These are phyloP conservation scores for Drosophila subquinaria DNA, from an alignment of 2,888 invertebrate species.

Conservation along the genomic window DNA sequence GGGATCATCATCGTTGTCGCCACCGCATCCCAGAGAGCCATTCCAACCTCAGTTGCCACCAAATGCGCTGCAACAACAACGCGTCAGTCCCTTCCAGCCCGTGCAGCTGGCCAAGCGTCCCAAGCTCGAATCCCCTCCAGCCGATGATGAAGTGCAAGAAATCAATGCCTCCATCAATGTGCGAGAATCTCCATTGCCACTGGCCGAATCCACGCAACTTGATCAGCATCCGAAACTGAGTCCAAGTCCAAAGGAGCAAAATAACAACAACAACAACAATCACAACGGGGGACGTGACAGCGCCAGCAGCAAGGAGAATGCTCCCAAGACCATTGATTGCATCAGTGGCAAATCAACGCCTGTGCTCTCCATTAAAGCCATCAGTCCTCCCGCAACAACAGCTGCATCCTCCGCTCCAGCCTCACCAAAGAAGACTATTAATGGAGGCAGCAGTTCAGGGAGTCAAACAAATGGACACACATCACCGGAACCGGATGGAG, in stretches of 20 bases:
- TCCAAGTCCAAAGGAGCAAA: constrained; percentile 63
- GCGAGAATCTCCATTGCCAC: constrained; percentile 31
- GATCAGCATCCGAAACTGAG: constrained; percentile 12
- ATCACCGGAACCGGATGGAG: constrained; percentile 41
- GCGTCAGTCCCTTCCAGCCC: constrained; percentile 68
- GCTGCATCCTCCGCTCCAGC: constrained; percentile 46
- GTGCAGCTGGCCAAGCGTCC: constrained; percentile 70
- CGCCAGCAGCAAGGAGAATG: constrained; percentile 72
- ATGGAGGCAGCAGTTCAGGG: constrained; percentile 38
- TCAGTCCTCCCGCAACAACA: constrained; percentile 38
- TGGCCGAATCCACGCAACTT: constrained; percentile 50
- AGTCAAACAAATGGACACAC: constrained; percentile 64
- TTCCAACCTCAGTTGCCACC: constrained; percentile 71
- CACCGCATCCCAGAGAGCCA: constrained; percentile 61
- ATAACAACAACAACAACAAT: constrained; percentile 64
- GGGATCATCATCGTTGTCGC: constrained; percentile 27
- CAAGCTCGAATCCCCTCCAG: constrained; percentile 61
- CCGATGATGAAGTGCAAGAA: constrained; percentile 69
- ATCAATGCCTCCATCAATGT: constrained; percentile 51
- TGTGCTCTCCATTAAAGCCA: constrained; percentile 38
- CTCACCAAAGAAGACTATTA: constrained; percentile 61
- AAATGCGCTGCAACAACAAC: constrained; percentile 59
- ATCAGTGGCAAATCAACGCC: constrained; percentile 69
- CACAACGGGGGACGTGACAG: constrained; percentile 62
- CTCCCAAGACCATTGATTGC: constrained; percentile 51